Base-by-base conservation (phyloP, 2,888 invertebrate genomes). In the Heliconius hortense region DNA sequence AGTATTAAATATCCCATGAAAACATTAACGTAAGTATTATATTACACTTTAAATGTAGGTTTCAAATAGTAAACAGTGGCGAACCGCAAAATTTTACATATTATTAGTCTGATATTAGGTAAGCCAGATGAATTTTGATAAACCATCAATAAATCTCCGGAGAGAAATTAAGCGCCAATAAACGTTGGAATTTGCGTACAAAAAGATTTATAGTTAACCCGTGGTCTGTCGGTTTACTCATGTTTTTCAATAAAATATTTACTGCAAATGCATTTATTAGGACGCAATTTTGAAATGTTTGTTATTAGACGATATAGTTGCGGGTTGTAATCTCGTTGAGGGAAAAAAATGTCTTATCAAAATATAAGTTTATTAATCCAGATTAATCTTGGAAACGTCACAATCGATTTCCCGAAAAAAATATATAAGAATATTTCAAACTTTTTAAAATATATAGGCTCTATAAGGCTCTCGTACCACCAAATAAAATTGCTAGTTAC, bases 121-220 rank as follows among this genome's bases (percentile, higher is more conserved):
- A 35, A 71, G 39, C 60, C 71, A 71, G 63, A 56, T 63, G 74
- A 56, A 74, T 74, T 74, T 74, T 74, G 74, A 74, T 70, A 63
- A 70, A 70, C 74, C 63, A 56, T 63, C 70, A 70, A 74, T 74
- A 70, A 74, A 74, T 74, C 74, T 53, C 35, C 26, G 31, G 53
- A 39, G 68, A 62, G 48, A 39, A 70, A 74, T 74, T 74, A 74
- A 75, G 43, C 64, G 56, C 66, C 72, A 71, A 75, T 75, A 60
- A 72, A 72, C 66, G 66, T 72, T 72, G 56, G 66, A 31, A 75
- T 72, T 64, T 72, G 66, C 59, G 64, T 72, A 35, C 66, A 67
- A 75, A 72, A 72, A 75, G 71, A 75, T 75, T 72, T 75, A 72
- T 72, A 67, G 56, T 60, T 31, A 56, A 71, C 35, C 59, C 64